phyloP scores from a whole-genome alignment of 1,140 invertebrate genomes.

The Rhagoletis zephyria region DNA sequence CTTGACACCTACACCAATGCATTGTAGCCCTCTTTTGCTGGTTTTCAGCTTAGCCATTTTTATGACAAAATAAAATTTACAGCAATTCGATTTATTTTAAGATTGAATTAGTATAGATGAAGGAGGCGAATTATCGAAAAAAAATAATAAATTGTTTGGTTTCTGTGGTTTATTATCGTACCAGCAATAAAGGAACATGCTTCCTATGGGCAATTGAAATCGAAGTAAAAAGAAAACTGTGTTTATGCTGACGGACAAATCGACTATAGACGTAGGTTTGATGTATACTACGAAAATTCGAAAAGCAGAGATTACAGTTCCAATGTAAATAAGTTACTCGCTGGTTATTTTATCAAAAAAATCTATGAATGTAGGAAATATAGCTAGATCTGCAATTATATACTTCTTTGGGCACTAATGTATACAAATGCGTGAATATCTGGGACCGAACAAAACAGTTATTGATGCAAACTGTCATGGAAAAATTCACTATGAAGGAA shows the following conservation, averaged over 20 bases:
- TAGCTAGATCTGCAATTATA: too few relatives aligned
- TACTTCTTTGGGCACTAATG: too few relatives aligned
- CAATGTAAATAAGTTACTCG: too few relatives aligned
- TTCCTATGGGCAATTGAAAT: background rate
- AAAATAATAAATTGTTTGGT: conserved; percentile 25
- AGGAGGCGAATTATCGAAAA: background rate
- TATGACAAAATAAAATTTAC: conserved; percentile 22
- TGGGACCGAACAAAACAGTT: too few relatives aligned
- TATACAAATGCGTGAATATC: too few relatives aligned
- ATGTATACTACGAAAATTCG: too few relatives aligned
- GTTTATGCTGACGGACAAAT: background rate
- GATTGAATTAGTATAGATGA: background rate
- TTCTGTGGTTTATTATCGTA: background rate
- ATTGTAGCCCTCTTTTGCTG: background rate
- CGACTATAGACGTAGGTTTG: too few relatives aligned
- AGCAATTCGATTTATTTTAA: conserved; percentile 5
- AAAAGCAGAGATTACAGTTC: too few relatives aligned
- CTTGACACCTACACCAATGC: background rate
- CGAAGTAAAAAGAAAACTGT: background rate
- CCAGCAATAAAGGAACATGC: background rate
- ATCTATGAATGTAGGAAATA: too few relatives aligned
- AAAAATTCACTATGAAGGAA: too few relatives aligned
- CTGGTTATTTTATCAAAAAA: too few relatives aligned
- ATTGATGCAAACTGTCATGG: too few relatives aligned
- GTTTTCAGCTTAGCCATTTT: background rate